Evolutionary conservation across 2,797 vertebrate genomes (phyloP), one percentile per base, ranked within the genome.

Genomic region (Bovichtus diacanthus): DNA sequence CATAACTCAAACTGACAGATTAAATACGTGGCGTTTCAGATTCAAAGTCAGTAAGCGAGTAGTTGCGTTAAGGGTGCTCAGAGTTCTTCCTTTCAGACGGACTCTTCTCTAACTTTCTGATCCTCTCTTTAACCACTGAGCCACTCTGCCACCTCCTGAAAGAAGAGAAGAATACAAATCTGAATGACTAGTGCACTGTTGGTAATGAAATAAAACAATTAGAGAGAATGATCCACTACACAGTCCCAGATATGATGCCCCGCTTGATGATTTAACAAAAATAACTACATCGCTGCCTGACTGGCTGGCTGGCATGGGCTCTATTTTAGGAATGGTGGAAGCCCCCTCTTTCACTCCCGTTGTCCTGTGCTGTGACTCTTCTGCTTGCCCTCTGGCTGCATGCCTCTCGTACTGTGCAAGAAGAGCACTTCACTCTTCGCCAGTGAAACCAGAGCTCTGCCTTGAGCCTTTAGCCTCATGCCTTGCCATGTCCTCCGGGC

Each of bases 361-460:
- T 86, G 80, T 85, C 87, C 76, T 62, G 76, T 11, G 43, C 88
- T 56, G 53, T 63, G 72, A 69, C 81, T 85, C 78, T 55, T 74
- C 71, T 78, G 44, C 80, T 83, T 46, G 70, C 74, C 86, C 88
- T 81, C 61, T 83, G 85, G 73, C 79, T 69, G 41, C 56, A 63
- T 68, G 72, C 76, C 82, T 85, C 77, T 81, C 82, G 78, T 81
- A 69, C 87, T 73, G 68, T 77, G 86, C 81, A 80, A 81, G 83
- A 80, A 74, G 70, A 84, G 83, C 84, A 60, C 87, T 90, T 92
- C 86, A 87, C 86, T 89, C 87, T 86, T 89, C 82, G 73, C 85
- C 86, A 80, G 79, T 91, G 94, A 94, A 94, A 95, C 93, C 88
- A 87, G 85, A 95, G 82, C 92, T 74, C 63, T 80, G 81, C 84